Evolutionary conservation across 1,140 invertebrate species (phyloP), one percentile per base, ranked within the genome.

Genomic region (Saccostrea echinata): DNA sequence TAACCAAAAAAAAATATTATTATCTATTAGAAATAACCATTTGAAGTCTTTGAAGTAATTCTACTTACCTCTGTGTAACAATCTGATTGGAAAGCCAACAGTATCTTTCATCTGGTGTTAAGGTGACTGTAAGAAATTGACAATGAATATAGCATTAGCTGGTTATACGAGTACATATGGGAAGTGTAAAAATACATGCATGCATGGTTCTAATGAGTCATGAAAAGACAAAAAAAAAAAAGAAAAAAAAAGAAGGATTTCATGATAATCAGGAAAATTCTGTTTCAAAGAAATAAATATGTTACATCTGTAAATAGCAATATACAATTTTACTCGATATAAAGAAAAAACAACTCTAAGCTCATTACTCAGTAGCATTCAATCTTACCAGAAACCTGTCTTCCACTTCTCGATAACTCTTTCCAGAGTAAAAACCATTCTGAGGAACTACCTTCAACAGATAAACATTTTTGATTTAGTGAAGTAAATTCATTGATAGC

Each of bases 71-170:
- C 57, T 64, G 57, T 64, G 57, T 64, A 64, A 24, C 57, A 64
- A 64, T 64, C 1, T 64, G 57, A n/a, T 64, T 64, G 57, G 57
- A 64, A 21, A 64, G 57, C 57, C 57, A 64, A 64, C 57, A 64
- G 57, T 64, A 64, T 64, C 57, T 64, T 64, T 64, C 57, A n/a
- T 64, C 57, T 64, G 57, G 57, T 64, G 57, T 64, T 64, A 64
- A 64, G 18, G 21, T 64, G 57, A 64, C 57, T 61, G 18, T 64
- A 24, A 64, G 18, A 64, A 64, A 64, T 64, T 21, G 18, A 64
- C 24, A 64, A 21, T 18, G 57, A 64, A 21, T 64, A 21, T 18
- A 64, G 57, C n/a, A 64, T 64, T 21, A 64, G 21, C 18, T 64
- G 57, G 16, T 64, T 64, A 64, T 64, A n/a, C 9, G 43, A 43